Evolutionary conservation across 2,888 invertebrate species (phyloP).

Genomic region (Ceriagrion tenellum): DNA sequence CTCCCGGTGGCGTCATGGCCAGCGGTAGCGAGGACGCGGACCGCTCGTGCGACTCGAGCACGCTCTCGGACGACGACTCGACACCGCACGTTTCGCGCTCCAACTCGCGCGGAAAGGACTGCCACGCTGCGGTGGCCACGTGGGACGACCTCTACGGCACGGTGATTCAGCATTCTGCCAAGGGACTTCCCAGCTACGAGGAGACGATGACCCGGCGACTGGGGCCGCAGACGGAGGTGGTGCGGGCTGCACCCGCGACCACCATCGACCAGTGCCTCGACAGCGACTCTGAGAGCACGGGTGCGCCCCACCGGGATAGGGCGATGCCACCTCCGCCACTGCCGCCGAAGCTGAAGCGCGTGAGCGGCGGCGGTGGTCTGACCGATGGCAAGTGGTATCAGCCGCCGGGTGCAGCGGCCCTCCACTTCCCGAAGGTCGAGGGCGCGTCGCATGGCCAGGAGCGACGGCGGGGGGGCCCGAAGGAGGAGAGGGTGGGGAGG

Average conservation of each 20-base stretch:
- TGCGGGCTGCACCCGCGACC: conserved; percentile 73
- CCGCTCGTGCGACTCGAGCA: conserved; percentile 77
- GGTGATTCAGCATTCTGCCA: conserved; percentile 48
- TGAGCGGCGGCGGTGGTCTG: neutral
- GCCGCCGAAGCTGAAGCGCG: conserved; percentile 15
- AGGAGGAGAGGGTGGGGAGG: conserved; percentile 73
- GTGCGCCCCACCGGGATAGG: conserved; percentile 78
- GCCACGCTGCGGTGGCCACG: conserved; percentile 71
- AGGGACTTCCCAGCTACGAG: conserved; percentile 74
- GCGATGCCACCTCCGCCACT: neutral
- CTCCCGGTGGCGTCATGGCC: conserved; percentile 66
- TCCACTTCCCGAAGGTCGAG: conserved; percentile 51
- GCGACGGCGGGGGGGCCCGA: too few relatives aligned
- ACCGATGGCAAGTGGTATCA: conserved; percentile 69
- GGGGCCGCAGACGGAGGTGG: conserved; percentile 56
- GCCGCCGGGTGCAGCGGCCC: conserved; percentile 69
- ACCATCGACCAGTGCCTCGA: conserved; percentile 72
- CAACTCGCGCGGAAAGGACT: conserved; percentile 78
- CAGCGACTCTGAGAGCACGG: conserved; percentile 67
- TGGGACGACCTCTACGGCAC: conserved; percentile 73
- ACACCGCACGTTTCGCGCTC: conserved; percentile 78
- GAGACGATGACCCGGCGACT: conserved; percentile 73
- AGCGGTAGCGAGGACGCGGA: conserved; percentile 73
- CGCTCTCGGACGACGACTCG: conserved; percentile 78
- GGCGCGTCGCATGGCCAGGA: conserved; percentile 68